Evolutionary conservation across 2,888 invertebrate genomes (phyloP).

Genomic region (Eretmocerus hayati): DNA sequence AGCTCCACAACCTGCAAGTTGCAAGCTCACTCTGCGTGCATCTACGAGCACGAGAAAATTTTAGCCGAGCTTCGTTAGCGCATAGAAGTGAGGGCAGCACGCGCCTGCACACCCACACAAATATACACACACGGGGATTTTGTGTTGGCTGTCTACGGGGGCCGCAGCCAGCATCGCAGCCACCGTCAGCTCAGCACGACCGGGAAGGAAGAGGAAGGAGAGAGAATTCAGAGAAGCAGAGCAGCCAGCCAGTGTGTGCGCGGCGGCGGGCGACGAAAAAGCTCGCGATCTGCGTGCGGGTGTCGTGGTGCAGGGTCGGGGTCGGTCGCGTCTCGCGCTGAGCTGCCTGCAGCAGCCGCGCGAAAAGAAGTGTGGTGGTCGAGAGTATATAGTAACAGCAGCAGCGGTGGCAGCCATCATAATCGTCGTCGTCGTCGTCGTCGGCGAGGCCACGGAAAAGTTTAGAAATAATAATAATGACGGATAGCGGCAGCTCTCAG

Average conservation of each 20-base stretch:
- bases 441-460: not conserved
- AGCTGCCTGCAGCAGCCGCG: not conserved
- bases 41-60: no score
- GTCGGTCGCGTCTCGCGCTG: not conserved
- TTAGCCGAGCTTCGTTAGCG: not conserved
- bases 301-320: not conserved
- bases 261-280: not conserved
- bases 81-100: not conserved
- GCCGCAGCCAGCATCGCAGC: not conserved
- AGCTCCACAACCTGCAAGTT: no score
- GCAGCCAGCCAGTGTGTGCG: not conserved
- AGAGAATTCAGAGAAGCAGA: not conserved
- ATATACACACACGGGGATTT: no score
- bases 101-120: no score
- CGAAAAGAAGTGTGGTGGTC: not conserved
- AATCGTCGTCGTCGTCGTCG: no score
- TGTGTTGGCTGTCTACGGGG: no score
- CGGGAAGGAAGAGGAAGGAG: not conserved
- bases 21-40: no score
- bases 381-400: not conserved
- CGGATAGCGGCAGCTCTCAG: slow-evolving; percentile 36
- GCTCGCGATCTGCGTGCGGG: not conserved
- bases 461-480: slow-evolving; percentile 39
- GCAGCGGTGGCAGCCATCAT: not conserved
- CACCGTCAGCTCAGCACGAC: not conserved